These are phyloP conservation scores for Phoxinus phoxinus DNA, from an alignment of 2,113 vertebrate species.

Conservation along the genomic window DNA sequence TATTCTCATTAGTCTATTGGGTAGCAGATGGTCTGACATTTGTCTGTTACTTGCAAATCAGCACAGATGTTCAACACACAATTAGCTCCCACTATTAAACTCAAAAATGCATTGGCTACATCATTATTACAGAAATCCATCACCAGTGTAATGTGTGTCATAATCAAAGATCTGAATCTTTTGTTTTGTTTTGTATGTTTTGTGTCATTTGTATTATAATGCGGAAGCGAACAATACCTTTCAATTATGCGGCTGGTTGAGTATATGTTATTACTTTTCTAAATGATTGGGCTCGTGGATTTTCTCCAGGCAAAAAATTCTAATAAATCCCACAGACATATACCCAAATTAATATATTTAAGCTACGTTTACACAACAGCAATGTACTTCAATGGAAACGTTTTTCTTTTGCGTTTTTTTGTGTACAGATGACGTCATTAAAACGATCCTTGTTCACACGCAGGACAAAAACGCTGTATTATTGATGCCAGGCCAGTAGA, in stretches of 20 bases:
- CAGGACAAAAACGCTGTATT: too few species aligned
- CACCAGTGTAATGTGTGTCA: not conserved
- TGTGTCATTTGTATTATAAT: not conserved
- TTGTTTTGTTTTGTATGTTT: conserved; percentile 10
- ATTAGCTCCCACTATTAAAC: conserved; percentile 28
- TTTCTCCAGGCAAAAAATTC: not conserved
- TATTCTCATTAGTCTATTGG: conserved; percentile 35
- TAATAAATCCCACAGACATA: not conserved
- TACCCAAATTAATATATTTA: not conserved
- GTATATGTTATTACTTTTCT: not conserved
- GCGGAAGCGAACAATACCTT: not conserved
- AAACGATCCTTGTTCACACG: too few species aligned
- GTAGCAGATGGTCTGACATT: conserved; percentile 37
- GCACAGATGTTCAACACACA: conserved; percentile 47
- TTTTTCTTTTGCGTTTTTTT: too few species aligned
- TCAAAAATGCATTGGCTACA: not conserved
- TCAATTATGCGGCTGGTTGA: not conserved
- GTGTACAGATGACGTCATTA: too few species aligned
- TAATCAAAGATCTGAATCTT: conserved; percentile 15
- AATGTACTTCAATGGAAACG: too few species aligned
- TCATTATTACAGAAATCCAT: not conserved
- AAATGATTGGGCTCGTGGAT: not conserved
- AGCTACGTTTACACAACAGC: not conserved
- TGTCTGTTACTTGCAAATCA: conserved; percentile 32
- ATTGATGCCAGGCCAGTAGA: too few species aligned